Percentiles rank a stretch among this genome's conserved stretches.
phyloP scores from a whole-genome alignment of 1,140 invertebrate species.

The Fragariocoptes setiger region DNA sequence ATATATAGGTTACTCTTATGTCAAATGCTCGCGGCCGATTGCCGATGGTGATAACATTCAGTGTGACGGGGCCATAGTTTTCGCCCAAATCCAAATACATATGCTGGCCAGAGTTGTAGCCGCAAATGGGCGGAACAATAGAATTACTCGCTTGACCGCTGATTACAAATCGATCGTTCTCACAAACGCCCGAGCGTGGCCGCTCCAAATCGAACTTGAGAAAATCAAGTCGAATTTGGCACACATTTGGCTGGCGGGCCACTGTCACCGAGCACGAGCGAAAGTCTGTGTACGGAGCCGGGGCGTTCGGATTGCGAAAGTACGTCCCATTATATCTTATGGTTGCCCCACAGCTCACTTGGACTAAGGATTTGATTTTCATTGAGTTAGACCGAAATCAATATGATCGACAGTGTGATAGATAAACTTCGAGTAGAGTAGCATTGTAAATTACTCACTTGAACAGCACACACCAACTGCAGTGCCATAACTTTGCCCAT shows the following conservation, averaged over 20 bases:
- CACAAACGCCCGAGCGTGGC: slow-evolving; percentile 22
- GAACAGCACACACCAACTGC: slow-evolving; percentile 7
- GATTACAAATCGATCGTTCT: slow-evolving; percentile 7
- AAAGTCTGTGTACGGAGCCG: slow-evolving; percentile 28
- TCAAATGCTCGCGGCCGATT: slow-evolving; percentile 8
- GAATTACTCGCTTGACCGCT: slow-evolving; percentile 27
- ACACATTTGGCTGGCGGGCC: slow-evolving; percentile 5
- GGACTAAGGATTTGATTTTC: not conserved
- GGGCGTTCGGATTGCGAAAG: slow-evolving; percentile 44
- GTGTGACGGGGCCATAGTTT: slow-evolving; percentile 6
- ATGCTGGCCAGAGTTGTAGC: slow-evolving; percentile 37
- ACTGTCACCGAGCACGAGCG: slow-evolving; percentile 21
- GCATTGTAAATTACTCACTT: not conserved
- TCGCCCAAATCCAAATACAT: slow-evolving; percentile 26
- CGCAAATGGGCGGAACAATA: slow-evolving; percentile 32
- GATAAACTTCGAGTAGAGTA: too few relatives aligned
- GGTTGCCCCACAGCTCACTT: slow-evolving; percentile 29
- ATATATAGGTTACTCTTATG: slow-evolving; percentile 10
- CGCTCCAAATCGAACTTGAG: slow-evolving; percentile 33
- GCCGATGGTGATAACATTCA: slow-evolving; percentile 20
- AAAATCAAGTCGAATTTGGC: slow-evolving; percentile 23
- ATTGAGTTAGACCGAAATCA: not conserved
- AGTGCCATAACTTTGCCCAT: not conserved
- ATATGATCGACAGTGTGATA: not conserved
- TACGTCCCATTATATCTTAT: slow-evolving; percentile 43